Evolutionary conservation across 2,888 invertebrate genomes (phyloP), one percentile per base, ranked within the genome.

Genomic region (Drosophila flavopinicola): DNA sequence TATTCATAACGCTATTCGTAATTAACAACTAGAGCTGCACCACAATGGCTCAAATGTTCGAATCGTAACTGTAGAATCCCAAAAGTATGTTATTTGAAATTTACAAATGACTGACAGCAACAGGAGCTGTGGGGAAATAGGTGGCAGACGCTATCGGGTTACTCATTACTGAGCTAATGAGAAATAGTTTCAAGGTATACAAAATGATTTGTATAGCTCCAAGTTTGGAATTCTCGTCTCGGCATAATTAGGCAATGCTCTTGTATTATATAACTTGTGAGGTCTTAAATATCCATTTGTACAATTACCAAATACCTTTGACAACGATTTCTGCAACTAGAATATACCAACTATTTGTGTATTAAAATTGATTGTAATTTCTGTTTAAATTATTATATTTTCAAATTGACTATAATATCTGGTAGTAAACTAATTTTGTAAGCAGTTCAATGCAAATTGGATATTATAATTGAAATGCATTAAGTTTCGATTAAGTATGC

Each of bases 1-100:
- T 37, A 35, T 54, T 56, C 35, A 47, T 42, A 39, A 30, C 33
- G 23, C n/a, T 37, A 24, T 29, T 35, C 20, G n/a, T 33, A 64
- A 64, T 64, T 64, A 70, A 64, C 32, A 42, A 33, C 20, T n/a
- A n/a, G 20, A 32, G 7, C 38, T 13, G 1, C 49, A 33, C 54
- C 33, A 17, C 44, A 58, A 13, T 37, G 37, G 6, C 41, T 44
- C 11, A 11, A 44, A 44, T 44, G 6, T 2, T 29, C 15, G 17
- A 33, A 35, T 35, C 6, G 11, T 20, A 20, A 13, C 6, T 2
- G 41, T 15, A 35, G 29, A 44, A 24, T 44, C 9, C 27, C 25
- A 9, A 35, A 47, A 29, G 29, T 29, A 41, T 70, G 10, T 47
- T 25, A 29, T 45, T 32, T 33, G 4, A 27, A 49, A 33, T 51